A percentile compares a stretch with the other conserved stretches of the same genome.
Conservation (phyloP, 1,140 invertebrate species). For the Pinna nobilis region DNA sequence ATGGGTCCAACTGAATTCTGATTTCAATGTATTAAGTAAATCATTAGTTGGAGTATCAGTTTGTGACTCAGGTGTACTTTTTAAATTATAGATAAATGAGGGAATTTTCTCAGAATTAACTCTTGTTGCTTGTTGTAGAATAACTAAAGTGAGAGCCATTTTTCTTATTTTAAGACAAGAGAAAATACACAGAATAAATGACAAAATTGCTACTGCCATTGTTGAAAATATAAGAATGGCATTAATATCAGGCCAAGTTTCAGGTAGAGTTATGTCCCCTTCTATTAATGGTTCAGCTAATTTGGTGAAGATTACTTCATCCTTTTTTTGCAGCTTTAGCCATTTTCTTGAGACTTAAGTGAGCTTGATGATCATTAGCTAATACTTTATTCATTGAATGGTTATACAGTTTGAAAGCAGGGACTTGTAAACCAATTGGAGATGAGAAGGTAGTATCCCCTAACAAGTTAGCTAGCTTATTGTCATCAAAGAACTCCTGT, state of each 20-base stretch:
- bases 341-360: slow-evolving; percentile 29
- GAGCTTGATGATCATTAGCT: slow-evolving; percentile 17
- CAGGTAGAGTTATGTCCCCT: slow-evolving; percentile 17
- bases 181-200: background rate
- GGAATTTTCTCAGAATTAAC: slow-evolving; percentile 11
- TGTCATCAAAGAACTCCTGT: slow-evolving; percentile 23
- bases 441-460: slow-evolving; percentile 3
- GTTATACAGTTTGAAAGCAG: slow-evolving; percentile 24
- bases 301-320: slow-evolving; percentile 20
- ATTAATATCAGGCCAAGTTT: slow-evolving; percentile 5
- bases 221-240: background rate
- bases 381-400: slow-evolving; percentile 13
- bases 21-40: background rate
- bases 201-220: background rate
- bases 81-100: slow-evolving; percentile 3
- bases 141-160: background rate
- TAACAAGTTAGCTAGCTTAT: background rate
- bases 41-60: background rate
- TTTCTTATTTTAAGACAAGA: slow-evolving; percentile 1
- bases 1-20: slow-evolving; percentile 14
- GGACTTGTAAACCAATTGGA: background rate
- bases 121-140: background rate
- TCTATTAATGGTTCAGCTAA: slow-evolving; percentile 33
- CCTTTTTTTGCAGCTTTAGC: slow-evolving; percentile 7
- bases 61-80: background rate